Conservation (phyloP, 2,113 vertebrate species). For the Brachyistius frenatus region DNA sequence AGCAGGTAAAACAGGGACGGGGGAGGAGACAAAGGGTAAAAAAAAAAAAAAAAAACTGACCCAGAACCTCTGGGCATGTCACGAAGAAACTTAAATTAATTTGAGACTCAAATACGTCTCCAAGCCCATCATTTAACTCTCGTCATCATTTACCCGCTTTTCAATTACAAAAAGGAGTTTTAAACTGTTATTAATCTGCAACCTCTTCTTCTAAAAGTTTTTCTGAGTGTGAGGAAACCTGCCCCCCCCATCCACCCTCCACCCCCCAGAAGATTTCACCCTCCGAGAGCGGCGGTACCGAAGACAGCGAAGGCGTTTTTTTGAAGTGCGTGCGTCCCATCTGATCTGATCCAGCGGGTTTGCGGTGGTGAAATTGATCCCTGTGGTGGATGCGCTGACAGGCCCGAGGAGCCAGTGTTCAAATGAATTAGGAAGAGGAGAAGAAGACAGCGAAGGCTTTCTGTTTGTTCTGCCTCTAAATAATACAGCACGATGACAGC, state of each 20-base stretch:
- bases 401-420: constrained; percentile 57
- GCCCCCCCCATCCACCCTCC: too few species aligned
- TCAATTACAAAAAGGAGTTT: constrained; percentile 57
- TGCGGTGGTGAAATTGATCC: constrained; percentile 69
- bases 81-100: constrained; percentile 68
- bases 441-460: constrained; percentile 49
- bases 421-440: constrained; percentile 52
- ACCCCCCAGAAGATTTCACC: constrained; percentile 16
- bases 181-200: constrained; percentile 53
- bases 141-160: constrained; percentile 32
- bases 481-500: constrained; percentile 69
- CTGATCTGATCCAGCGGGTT: constrained; percentile 61
- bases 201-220: constrained; percentile 26
- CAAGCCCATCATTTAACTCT: constrained; percentile 65
- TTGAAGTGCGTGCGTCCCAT: constrained; percentile 33
- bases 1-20: constrained; percentile 46
- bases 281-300: constrained; percentile 12
- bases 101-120: constrained; percentile 68
- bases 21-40: constrained; percentile 8
- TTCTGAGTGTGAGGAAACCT: background rate
- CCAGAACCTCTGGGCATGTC: constrained; percentile 74
- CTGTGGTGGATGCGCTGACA: constrained; percentile 56
- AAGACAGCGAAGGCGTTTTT: constrained; percentile 37
- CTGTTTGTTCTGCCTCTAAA: constrained; percentile 72
- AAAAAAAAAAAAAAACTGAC: constrained; percentile 32